Evolutionary conservation across 2,888 invertebrate species (phyloP), one percentile per base, ranked within the genome.

Genomic region (Drosophila seclusa): DNA sequence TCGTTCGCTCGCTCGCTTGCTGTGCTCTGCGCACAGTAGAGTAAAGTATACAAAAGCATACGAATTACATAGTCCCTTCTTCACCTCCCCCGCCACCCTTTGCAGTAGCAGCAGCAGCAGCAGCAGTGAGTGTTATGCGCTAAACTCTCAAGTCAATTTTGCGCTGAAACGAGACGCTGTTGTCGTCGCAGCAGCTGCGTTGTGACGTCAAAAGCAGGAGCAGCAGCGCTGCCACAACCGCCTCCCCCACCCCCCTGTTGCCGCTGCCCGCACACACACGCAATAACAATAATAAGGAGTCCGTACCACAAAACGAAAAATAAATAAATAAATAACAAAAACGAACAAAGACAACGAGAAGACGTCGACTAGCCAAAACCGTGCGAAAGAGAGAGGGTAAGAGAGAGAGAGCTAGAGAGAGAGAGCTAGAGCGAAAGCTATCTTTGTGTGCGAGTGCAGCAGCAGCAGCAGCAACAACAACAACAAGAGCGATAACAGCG

Each of bases 191-290:
- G 73, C 71, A 53, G 73, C 78, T 63, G 59, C 82, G 74, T 74
- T 75, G 87, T 86, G 82, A 86, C 83, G 87, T 84, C 85, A 83
- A 76, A 68, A 73, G 64, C 67, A 66, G 61, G 62, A 72, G 63
- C 59, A 76, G 71, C 32, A 67, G 63, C 72, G 63, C 73, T 73
- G 58, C 60, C 72, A 59, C 72, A 72, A 36, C 67, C 54, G 32
- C 54, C 38, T 38, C 54, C 38, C 13, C n/a, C 27, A 27, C 27
- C n/a, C n/a, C 38, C 27, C 38, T 29, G 27, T 55, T 36, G 29
- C 32, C 67, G 36, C 59, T 49, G 32, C 40, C 61, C 50, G 65
- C 49, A 76, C 58, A 48, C 50, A 58, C 53, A 61, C 55, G 67
- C 64, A 70, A 64, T 49, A 68, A 73, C 77, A 73, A 68, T 81